Conservation (phyloP, 2,888 invertebrate species). For the Sympetrum striolatum region DNA sequence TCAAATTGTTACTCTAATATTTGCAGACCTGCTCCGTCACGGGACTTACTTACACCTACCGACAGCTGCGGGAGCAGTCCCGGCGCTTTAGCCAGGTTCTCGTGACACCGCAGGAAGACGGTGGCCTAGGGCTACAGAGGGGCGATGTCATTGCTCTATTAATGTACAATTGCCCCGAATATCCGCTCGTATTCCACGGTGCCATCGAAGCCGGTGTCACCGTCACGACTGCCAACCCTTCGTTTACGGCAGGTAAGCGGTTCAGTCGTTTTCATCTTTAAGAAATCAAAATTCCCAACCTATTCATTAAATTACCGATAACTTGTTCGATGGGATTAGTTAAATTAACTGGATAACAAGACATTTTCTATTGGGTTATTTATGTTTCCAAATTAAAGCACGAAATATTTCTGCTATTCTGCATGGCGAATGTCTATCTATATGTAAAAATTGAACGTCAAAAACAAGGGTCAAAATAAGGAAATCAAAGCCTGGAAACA, state of each 20-base stretch:
- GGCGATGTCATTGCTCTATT: slow-evolving; percentile 72
- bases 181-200: slow-evolving; percentile 70
- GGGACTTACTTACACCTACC: slow-evolving; percentile 71
- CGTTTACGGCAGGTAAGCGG: slow-evolving; percentile 69
- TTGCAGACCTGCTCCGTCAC: slow-evolving; percentile 72
- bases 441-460: too few relatives aligned
- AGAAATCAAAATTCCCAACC: background rate
- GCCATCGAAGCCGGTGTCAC: slow-evolving; percentile 70
- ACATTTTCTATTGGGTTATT: too few relatives aligned
- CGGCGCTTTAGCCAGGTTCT: slow-evolving; percentile 61
- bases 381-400: too few relatives aligned
- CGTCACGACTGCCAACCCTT: slow-evolving; percentile 73
- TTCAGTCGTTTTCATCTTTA: background rate
- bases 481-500: too few relatives aligned
- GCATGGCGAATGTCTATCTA: too few relatives aligned
- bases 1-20: background rate
- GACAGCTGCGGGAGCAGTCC: slow-evolving; percentile 67
- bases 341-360: too few relatives aligned
- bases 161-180: slow-evolving; percentile 76
- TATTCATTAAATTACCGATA: background rate
- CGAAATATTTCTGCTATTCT: too few relatives aligned
- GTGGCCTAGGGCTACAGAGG: slow-evolving; percentile 62
- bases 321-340: background rate
- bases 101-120: background rate
- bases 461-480: too few relatives aligned